These are phyloP conservation scores for Solenopsis invicta DNA, from an alignment of 1,140 invertebrate species.

Conservation along the genomic window DNA sequence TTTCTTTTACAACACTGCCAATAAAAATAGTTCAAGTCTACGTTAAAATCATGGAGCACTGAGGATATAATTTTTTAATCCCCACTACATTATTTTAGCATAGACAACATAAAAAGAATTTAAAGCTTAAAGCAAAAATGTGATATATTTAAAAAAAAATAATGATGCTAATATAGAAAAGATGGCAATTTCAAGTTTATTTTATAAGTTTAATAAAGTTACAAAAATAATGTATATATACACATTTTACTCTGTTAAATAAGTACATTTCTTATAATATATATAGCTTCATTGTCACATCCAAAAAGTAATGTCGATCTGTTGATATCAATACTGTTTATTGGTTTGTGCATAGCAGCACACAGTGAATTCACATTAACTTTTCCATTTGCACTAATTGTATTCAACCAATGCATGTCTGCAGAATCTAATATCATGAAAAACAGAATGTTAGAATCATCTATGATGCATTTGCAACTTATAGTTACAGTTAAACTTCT, in stretches of 20 bases:
- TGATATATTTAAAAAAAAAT: neutral
- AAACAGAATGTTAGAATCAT: conserved; percentile 30
- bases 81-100: too few species aligned
- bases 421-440: conserved; percentile 79
- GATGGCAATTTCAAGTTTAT: conserved; percentile 27
- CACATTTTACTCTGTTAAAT: conserved; percentile 71
- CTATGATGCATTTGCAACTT: neutral
- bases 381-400: conserved; percentile 89
- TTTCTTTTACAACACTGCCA: too few species aligned
- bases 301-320: conserved; percentile 91
- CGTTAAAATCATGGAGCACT: too few species aligned
- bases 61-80: too few species aligned
- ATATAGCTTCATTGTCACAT: conserved; percentile 94
- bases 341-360: conserved; percentile 90
- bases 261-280: conserved; percentile 90
- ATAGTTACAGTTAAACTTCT: neutral
- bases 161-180: neutral
- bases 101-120: too few species aligned
- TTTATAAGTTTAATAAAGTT: conserved; percentile 46
- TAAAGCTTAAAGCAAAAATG: too few species aligned
- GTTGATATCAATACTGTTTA: conserved; percentile 93
- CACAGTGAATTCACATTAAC: conserved; percentile 92
- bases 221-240: conserved; percentile 44
- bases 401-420: conserved; percentile 89
- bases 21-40: too few species aligned